Conservation (phyloP, 2,113 vertebrate genomes). For the Istiophorus platypterus region DNA sequence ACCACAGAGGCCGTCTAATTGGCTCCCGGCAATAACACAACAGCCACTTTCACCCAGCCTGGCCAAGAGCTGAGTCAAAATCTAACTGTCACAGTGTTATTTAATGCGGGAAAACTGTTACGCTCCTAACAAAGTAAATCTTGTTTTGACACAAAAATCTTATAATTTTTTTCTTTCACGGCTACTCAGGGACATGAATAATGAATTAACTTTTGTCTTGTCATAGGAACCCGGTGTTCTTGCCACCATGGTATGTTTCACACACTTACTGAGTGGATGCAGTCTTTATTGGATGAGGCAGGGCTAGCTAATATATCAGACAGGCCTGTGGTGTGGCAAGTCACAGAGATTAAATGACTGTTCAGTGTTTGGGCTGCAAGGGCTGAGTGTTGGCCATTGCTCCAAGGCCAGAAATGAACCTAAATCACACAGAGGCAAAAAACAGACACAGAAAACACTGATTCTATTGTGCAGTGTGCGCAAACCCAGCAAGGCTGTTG, state of each 20-base stretch:
- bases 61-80: slow-evolving; percentile 18
- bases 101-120: slow-evolving; percentile 34
- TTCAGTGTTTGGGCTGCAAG: slow-evolving; percentile 72
- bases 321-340: slow-evolving; percentile 62
- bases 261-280: slow-evolving; percentile 37
- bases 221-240: slow-evolving; percentile 36
- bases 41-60: slow-evolving; percentile 37
- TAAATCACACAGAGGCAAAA: slow-evolving; percentile 68
- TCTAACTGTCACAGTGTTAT: slow-evolving; percentile 37
- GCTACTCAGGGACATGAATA: slow-evolving; percentile 39
- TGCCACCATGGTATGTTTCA: slow-evolving; percentile 32
- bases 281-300: slow-evolving; percentile 62
- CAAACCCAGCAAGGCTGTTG: slow-evolving; percentile 42
- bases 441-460: slow-evolving; percentile 73
- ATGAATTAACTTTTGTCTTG: slow-evolving; percentile 57
- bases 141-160: slow-evolving; percentile 47
- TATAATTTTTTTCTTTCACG: slow-evolving; percentile 20
- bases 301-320: slow-evolving; percentile 68
- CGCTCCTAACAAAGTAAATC: slow-evolving; percentile 5
- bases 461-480: slow-evolving; percentile 72
- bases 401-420: slow-evolving; percentile 64
- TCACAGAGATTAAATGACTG: slow-evolving; percentile 76
- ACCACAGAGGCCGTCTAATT: slow-evolving; percentile 43
- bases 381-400: slow-evolving; percentile 71
- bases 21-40: slow-evolving; percentile 53